A percentile compares a stretch with the other conserved stretches of the same genome.
phyloP scores from a whole-genome alignment of 1,140 invertebrate species.

The Trichogramma pretiosum region DNA sequence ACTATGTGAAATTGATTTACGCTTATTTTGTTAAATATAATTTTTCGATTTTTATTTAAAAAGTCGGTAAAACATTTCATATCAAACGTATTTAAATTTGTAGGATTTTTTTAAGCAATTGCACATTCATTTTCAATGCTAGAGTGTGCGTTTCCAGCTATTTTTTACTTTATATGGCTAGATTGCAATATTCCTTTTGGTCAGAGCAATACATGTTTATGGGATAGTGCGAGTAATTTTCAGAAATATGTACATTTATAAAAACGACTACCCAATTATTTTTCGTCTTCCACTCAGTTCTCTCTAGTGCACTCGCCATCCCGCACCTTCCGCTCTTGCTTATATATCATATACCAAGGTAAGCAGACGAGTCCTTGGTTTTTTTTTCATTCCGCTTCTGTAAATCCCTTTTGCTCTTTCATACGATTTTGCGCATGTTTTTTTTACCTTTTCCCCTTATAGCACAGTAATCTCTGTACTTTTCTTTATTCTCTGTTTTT shows the following conservation, averaged over 20 bases:
- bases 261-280: slow-evolving; percentile 4
- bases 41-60: too few relatives aligned
- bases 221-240: not conserved
- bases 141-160: too few relatives aligned
- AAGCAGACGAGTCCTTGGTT: not conserved
- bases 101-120: too few relatives aligned
- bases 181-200: too few relatives aligned
- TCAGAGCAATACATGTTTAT: not conserved
- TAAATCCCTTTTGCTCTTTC: slow-evolving; percentile 6
- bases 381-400: slow-evolving; percentile 10
- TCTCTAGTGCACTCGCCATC: not conserved
- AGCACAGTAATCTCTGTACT: slow-evolving; percentile 5
- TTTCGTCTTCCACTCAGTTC: slow-evolving; percentile 6
- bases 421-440: not conserved
- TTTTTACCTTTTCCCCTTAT: not conserved
- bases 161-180: too few relatives aligned
- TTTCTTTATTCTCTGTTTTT: slow-evolving; percentile 1
- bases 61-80: too few relatives aligned
- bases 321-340: slow-evolving; percentile 3
- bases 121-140: too few relatives aligned
- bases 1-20: too few relatives aligned
- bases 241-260: slow-evolving; percentile 1
- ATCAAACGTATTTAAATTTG: too few relatives aligned
- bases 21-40: too few relatives aligned
- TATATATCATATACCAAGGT: not conserved